Evolutionary conservation across 2,888 invertebrate species (phyloP).

Genomic region (Epinotia brunnichana): DNA sequence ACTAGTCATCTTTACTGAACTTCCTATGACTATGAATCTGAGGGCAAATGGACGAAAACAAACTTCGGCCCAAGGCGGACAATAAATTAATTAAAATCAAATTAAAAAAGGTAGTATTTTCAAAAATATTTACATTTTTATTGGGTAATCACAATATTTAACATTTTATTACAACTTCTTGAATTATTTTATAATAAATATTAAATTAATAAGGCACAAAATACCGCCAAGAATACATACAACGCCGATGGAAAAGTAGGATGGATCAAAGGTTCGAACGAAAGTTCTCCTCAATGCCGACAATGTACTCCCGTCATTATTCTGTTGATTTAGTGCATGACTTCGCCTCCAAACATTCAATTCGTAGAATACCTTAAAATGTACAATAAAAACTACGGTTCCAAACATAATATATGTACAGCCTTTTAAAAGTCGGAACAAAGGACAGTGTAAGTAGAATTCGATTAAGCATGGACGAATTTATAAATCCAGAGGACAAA

Average conservation of each 20-base stretch:
- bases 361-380: conserved; percentile 43
- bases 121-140: neutral
- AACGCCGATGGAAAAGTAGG: conserved; percentile 57
- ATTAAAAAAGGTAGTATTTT: neutral
- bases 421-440: too few species aligned
- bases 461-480: too few species aligned
- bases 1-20: neutral
- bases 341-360: conserved; percentile 2
- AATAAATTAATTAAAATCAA: too few species aligned
- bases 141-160: neutral
- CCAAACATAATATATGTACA: too few species aligned
- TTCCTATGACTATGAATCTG: neutral
- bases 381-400: conserved; percentile 11
- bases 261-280: conserved; percentile 48
- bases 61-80: too few species aligned
- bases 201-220: conserved; percentile 54
- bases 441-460: too few species aligned
- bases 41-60: neutral
- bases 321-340: neutral
- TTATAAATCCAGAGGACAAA: too few species aligned
- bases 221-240: conserved; percentile 52
- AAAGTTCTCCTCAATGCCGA: neutral
- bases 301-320: neutral
- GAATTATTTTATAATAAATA: conserved; percentile 39
- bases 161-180: neutral